These are phyloP conservation scores for Megaceryle maxima DNA, from an alignment of 2,113 vertebrate species.

Conservation along the genomic window DNA sequence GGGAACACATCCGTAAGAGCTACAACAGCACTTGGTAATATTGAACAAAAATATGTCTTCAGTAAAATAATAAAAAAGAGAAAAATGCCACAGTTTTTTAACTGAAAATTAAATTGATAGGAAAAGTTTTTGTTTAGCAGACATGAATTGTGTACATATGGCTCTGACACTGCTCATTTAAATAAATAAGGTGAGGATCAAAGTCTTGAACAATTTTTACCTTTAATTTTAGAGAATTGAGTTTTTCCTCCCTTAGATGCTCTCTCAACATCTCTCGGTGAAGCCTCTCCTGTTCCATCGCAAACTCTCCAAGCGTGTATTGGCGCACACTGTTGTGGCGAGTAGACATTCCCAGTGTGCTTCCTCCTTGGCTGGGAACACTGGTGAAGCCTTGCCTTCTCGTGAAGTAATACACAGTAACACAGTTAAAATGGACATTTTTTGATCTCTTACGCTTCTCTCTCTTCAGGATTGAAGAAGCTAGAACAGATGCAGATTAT, in stretches of 20 bases:
- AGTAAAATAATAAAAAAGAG: neutral
- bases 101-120: neutral
- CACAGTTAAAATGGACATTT: slow-evolving; percentile 96
- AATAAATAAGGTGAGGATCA: neutral
- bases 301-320: slow-evolving; percentile 94
- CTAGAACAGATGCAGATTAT: slow-evolving; percentile 70
- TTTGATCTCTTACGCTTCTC: slow-evolving; percentile 93
- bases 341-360: slow-evolving; percentile 96
- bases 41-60: neutral
- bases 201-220: slow-evolving; percentile 66
- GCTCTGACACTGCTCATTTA: neutral
- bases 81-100: neutral
- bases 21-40: neutral
- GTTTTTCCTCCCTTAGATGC: slow-evolving; percentile 95
- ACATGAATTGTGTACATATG: neutral
- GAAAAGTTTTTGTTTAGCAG: neutral
- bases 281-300: slow-evolving; percentile 91
- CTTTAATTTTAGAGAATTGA: slow-evolving; percentile 93
- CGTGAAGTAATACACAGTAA: slow-evolving; percentile 97
- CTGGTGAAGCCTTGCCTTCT: slow-evolving; percentile 97
- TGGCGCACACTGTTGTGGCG: slow-evolving; percentile 93
- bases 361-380: slow-evolving; percentile 97
- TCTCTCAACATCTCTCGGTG: slow-evolving; percentile 95
- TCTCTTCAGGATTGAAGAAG: slow-evolving; percentile 92
- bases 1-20: neutral